Conservation (phyloP, 2,888 invertebrate species). For the Cheilosia urbana region DNA sequence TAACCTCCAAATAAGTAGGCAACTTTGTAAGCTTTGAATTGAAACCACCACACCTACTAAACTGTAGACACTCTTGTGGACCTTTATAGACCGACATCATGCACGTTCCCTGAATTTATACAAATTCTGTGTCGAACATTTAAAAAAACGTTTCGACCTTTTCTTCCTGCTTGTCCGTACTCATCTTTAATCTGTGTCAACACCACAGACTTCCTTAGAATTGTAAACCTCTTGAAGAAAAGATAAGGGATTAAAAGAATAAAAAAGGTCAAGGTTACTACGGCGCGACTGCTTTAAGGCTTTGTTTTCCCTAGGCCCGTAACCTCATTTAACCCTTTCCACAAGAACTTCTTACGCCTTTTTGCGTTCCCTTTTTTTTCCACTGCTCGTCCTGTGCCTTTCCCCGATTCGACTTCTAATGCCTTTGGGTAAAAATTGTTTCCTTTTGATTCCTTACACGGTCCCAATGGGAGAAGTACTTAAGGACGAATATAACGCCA, state of each 20-base stretch:
- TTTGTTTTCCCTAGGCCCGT: slow-evolving; percentile 34
- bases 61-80: no score
- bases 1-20: no score
- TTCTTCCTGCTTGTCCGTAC: neutral
- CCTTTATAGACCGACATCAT: no score
- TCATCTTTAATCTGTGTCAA: neutral
- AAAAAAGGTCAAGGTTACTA: slow-evolving; percentile 61
- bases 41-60: no score
- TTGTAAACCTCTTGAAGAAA: neutral
- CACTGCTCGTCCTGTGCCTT: slow-evolving; percentile 30
- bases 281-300: slow-evolving; percentile 31
- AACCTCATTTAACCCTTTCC: slow-evolving; percentile 60
- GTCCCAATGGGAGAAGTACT: slow-evolving; percentile 73
- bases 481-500: slow-evolving; percentile 60
- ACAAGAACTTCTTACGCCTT: slow-evolving; percentile 50
- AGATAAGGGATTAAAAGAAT: neutral
- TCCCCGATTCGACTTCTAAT: slow-evolving; percentile 64
- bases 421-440: slow-evolving; percentile 65
- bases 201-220: neutral
- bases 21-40: no score
- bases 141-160: neutral
- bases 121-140: no score
- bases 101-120: no score
- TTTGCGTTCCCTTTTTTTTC: slow-evolving; percentile 46
- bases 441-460: slow-evolving; percentile 51